Evolutionary conservation across 2,113 vertebrate genomes (phyloP).

Genomic region (Thinocorus orbignyianus): DNA sequence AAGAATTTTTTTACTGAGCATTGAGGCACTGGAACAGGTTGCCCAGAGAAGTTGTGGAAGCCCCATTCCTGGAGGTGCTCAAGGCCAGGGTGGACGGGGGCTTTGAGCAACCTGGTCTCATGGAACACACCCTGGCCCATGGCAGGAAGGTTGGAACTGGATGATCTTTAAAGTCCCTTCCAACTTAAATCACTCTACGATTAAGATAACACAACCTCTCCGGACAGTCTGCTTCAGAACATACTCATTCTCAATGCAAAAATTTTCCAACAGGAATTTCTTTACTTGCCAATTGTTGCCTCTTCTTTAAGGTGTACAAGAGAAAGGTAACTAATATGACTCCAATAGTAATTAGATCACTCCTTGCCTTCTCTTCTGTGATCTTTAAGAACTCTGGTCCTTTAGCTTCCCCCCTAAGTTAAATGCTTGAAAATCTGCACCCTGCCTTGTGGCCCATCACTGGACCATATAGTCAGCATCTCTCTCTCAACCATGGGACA

Average conservation of each 20-base stretch:
- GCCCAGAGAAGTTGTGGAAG: not conserved
- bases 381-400: not conserved
- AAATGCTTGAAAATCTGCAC: not conserved
- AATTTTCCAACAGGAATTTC: not conserved
- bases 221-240: not conserved
- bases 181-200: not conserved
- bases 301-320: not conserved
- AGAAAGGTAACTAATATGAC: not conserved
- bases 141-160: not conserved
- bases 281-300: not conserved
- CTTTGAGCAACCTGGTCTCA: not conserved
- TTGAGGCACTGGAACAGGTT: not conserved
- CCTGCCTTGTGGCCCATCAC: not conserved
- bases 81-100: not conserved
- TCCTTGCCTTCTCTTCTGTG: not conserved
- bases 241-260: not conserved
- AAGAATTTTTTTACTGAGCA: not conserved
- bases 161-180: not conserved
- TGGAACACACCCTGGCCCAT: not conserved
- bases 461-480: not conserved
- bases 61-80: not conserved
- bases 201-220: not conserved
- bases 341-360: not conserved
- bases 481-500: not conserved
- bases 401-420: rapidly evolving